phyloP scores from a whole-genome alignment of 2,113 vertebrate species.

The Plestiodon gilberti region DNA sequence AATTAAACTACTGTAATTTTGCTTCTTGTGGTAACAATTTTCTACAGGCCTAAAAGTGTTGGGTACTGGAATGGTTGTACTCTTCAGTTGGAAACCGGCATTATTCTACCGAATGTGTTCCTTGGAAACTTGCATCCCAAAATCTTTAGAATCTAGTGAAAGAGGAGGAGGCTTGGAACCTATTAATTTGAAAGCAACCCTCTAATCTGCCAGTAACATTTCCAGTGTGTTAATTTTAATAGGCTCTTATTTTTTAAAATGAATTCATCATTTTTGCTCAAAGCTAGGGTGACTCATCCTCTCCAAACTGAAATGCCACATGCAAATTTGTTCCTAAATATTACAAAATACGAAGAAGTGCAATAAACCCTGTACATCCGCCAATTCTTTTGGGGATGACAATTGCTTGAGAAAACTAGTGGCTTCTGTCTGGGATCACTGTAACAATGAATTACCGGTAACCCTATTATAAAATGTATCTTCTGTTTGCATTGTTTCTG shows the following conservation, averaged over 20 bases:
- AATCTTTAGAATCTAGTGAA: background rate
- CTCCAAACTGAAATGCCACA: slow-evolving; percentile 27
- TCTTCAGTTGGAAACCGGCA: slow-evolving; percentile 12
- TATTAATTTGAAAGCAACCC: slow-evolving; percentile 23
- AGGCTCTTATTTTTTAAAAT: slow-evolving; percentile 39
- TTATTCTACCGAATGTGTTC: slow-evolving; percentile 10
- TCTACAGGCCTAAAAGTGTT: background rate
- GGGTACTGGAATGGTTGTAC: background rate
- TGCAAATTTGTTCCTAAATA: slow-evolving; percentile 34
- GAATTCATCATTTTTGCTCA: slow-evolving; percentile 26
- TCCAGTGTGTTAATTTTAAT: slow-evolving; percentile 37
- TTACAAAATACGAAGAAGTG: slow-evolving; percentile 18
- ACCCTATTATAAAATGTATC: background rate
- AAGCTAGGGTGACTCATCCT: slow-evolving; percentile 28
- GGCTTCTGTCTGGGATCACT: background rate
- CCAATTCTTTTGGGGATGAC: background rate
- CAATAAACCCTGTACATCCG: background rate
- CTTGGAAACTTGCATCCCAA: slow-evolving; percentile 24
- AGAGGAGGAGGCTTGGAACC: slow-evolving; percentile 1
- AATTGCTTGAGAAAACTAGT: background rate
- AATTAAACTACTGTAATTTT: slow-evolving; percentile 24
- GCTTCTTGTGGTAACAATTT: slow-evolving; percentile 21
- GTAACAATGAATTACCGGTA: background rate
- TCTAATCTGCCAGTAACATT: slow-evolving; percentile 25
- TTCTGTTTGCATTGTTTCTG: background rate